Evolutionary conservation across 2,888 invertebrate species (phyloP), one percentile per base, ranked within the genome.

Genomic region (Celastrina argiolus): DNA sequence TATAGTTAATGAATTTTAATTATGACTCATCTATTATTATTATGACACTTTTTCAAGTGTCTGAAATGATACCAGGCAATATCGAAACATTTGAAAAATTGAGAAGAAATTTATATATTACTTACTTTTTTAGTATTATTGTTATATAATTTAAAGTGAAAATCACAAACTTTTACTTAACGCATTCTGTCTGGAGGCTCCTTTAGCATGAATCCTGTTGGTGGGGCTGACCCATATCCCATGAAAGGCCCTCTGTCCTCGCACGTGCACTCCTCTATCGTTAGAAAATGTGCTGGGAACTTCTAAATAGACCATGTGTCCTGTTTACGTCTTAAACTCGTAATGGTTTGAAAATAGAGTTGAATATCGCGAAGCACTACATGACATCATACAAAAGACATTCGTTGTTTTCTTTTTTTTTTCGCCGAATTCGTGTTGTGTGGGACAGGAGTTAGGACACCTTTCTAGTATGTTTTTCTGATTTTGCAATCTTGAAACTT

Each of bases 141-240:
- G n/a, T n/a, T n/a, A n/a, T n/a, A n/a, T n/a, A n/a, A n/a, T n/a
- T n/a, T n/a, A n/a, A n/a, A n/a, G n/a, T n/a, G n/a, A n/a, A n/a
- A n/a, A n/a, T n/a, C n/a, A n/a, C n/a, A n/a, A n/a, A n/a, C n/a
- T 42, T 42, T 42, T n/a, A 39, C 1, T 31, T 4, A 36, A n/a
- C 59, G 59, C 36, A 36, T 59, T 31, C 18, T 12, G 59, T 36
- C 8, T 59, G 18, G 14, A 0, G 1, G 16, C 58, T 31, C 16
- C n/a, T 12, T 36, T 18, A 34, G 10, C 18, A 18, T 10, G 12
- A 59, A 59, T 59, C 59, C 59, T 75, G 72, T 70, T 61, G 69
- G 80, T 82, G 82, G 83, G 85, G 84, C 78, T 87, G 86, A 85
- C 87, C 87, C 80, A 86, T 82, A 85, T 87, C 82, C 81, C 70